Evolutionary conservation across 2,888 invertebrate species (phyloP), one percentile per base, ranked within the genome.

Genomic region (Drosophila nr. medialis): DNA sequence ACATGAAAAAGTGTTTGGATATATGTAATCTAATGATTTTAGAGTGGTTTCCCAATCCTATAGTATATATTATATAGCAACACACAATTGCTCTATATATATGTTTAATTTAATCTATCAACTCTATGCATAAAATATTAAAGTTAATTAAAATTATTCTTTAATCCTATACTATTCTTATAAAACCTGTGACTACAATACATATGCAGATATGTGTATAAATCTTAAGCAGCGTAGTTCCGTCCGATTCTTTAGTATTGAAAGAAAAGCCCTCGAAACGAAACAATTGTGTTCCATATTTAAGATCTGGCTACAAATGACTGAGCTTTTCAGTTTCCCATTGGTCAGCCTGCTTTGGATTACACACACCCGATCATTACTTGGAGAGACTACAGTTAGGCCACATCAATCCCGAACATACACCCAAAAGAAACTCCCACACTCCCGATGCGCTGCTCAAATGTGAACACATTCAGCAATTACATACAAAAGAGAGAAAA

Each of bases 391-490:
- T 76, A 83, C 86, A 85, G 84, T 81, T 81, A 85, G 76, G 64
- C 56, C 77, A 78, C 78, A 72, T 75, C 72, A 72, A 75, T 61
- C 55, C 72, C 58, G 45, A 72, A 64, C 59, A 67, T 53, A 58
- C 61, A 62, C 63, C 61, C 69, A 64, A 49, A 64, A 49, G 60
- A 55, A 38, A 27, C 62, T 72, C 75, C 72, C 72, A 72, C 70
- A 68, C 38, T 50, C 30, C 45, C 62, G 45, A 61, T 45, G 30
- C 49, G 53, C 69, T 74, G 65, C 62, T 74, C 83, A 61, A 86
- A 83, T 81, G 84, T 84, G 84, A 83, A 84, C 80, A 79, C 77
- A 72, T 79, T 77, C 77, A 77, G 67, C 80, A 80, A 77, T 80
- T 70, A 76, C 77, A 76, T 66, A 71, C 77, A 81, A 81, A 80